phyloP scores from a whole-genome alignment of 2,888 invertebrate species.

The Oscheius sp. region DNA sequence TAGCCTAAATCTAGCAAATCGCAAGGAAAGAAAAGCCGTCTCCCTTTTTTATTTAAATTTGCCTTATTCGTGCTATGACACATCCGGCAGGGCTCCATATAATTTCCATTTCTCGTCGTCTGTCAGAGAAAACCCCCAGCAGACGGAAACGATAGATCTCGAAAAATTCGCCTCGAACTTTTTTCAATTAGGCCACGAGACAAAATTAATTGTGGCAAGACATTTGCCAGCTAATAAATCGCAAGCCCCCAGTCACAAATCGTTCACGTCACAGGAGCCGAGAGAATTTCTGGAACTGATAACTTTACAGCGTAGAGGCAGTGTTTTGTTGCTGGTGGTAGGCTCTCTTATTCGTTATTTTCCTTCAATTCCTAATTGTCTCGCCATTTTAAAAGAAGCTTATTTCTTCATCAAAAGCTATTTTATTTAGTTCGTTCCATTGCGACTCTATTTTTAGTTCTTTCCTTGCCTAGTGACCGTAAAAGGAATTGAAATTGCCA shows the following conservation, averaged over 20 bases:
- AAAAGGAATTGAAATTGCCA: no score
- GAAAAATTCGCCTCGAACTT: not conserved
- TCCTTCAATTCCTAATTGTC: no score
- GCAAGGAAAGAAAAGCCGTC: no score
- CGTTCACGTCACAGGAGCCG: not conserved
- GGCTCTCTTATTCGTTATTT: no score
- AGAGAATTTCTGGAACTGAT: constrained; percentile 17
- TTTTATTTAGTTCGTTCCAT: no score
- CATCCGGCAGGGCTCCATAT: constrained; percentile 21
- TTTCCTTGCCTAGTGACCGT: no score
- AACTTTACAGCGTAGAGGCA: constrained; percentile 24
- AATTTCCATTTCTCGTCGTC: constrained; percentile 6
- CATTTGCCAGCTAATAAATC: constrained; percentile 2
- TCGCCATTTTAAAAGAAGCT: no score
- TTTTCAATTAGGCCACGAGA: not conserved
- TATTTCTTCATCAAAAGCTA: no score
- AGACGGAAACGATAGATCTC: not conserved
- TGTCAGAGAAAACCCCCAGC: not conserved
- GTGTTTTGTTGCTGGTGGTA: no score
- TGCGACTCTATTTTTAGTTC: no score
- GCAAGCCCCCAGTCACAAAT: constrained; percentile 1
- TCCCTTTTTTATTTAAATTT: not conserved
- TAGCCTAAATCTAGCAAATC: no score
- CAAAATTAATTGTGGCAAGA: constrained; percentile 8
- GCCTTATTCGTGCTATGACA: not conserved